These are phyloP conservation scores for Eupelmus urozonus DNA, from an alignment of 2,888 invertebrate species.

Conservation along the genomic window DNA sequence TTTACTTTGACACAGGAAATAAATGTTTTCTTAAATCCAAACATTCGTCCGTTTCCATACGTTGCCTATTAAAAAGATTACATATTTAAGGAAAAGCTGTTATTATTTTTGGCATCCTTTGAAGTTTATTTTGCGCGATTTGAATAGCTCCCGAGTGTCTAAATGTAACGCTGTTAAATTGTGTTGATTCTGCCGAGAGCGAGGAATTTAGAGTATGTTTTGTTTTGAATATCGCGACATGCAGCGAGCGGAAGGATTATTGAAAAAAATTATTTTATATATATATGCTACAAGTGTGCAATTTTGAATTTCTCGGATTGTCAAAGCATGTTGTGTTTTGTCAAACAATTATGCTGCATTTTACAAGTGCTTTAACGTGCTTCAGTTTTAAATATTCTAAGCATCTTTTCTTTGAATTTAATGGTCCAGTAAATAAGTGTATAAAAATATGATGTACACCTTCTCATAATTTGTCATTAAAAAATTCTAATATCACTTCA, in stretches of 20 bases:
- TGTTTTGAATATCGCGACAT: conserved; percentile 25
- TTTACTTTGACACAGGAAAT: too few relatives aligned
- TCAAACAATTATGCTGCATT: conserved; percentile 28
- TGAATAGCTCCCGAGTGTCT: conserved; percentile 15
- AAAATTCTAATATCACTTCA: too few relatives aligned
- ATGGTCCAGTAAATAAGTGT: too few relatives aligned
- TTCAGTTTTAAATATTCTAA: too few relatives aligned
- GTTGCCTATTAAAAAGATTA: conserved; percentile 38
- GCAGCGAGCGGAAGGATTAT: neutral
- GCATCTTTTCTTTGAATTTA: too few relatives aligned
- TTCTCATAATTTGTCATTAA: too few relatives aligned
- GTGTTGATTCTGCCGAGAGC: conserved; percentile 23
- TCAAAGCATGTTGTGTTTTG: neutral
- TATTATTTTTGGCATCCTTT: conserved; percentile 44
- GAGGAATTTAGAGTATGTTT: conserved; percentile 35
- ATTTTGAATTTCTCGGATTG: too few relatives aligned
- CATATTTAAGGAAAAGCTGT: conserved; percentile 26
- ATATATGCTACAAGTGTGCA: too few relatives aligned
- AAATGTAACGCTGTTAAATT: conserved; percentile 30
- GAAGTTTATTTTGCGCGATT: conserved; percentile 36
- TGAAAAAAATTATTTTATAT: neutral
- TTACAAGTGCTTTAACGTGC: neutral
- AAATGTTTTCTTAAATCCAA: conserved; percentile 4
- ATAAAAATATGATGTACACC: too few relatives aligned
- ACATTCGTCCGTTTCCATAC: neutral